Evolutionary conservation across 2,113 vertebrate species (phyloP), one percentile per base, ranked within the genome.

Genomic region (Ptyas mucosa): DNA sequence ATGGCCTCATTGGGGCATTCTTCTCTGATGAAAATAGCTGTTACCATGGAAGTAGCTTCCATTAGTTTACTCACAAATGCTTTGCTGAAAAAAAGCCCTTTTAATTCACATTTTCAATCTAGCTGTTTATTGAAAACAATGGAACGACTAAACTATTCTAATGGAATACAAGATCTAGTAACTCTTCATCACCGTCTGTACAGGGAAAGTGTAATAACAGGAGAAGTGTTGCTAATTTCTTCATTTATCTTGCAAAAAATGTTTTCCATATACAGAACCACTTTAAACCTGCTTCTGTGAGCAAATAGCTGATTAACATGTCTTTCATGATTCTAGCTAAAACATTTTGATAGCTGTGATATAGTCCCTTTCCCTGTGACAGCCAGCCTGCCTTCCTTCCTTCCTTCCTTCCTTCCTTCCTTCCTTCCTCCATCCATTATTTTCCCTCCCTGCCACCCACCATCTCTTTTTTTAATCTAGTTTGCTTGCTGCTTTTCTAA

Each of bases 221-320:
- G 90, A 95, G 87, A 88, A 91, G 49, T 61, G 91, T 55, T 89
- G 88, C 49, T 90, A 89, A 94, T 96, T 94, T 94, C 94, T 87
- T 88, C 49, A 61, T 93, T 91, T 52, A 89, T 64, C 89, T 75
- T 21, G 21, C 75, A 95, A 92, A 93, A 95, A 95, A 94, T 89
- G 88, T 88, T 95, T 94, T 90, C 34, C 21, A 12, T 91, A 90
- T 12, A 53, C 69, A 93, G 89, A 87, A 75, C n/a, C 64, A 94
- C 94, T 95, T 96, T 96, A 94, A 95, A 97, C 90, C 92, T 3
- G 6, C 21, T 93, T 39, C 29, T 61, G 53, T 86, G 94, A 91
- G 95, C 95, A 94, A 95, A 94, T 92, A 29, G 92, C 61, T 94
- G 94, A 93, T 96, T 96, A 96, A 69, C 94, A 58, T 94, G 39